Conservation (phyloP, 2,113 vertebrate genomes). For the Okapia johnstoni region DNA sequence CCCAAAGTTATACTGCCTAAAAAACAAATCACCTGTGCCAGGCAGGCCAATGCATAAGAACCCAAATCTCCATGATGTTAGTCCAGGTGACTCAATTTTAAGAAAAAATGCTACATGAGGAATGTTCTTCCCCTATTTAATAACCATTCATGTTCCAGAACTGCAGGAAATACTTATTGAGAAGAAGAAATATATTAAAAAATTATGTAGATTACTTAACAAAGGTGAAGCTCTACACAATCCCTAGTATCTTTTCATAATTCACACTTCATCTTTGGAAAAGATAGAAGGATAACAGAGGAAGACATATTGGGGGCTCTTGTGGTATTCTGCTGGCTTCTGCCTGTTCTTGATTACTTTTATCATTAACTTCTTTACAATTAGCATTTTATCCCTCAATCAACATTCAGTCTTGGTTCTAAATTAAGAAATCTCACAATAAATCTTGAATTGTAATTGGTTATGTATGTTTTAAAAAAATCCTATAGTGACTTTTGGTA, state of each 20-base stretch:
- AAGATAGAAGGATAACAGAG: background rate
- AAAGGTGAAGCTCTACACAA: background rate
- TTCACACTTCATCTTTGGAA: background rate
- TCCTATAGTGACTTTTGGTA: background rate
- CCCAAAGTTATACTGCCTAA: background rate
- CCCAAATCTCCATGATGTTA: background rate
- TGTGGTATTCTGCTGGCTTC: background rate
- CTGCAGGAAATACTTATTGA: background rate
- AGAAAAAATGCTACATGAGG: background rate
- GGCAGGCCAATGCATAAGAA: background rate
- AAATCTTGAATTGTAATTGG: constrained; percentile 25
- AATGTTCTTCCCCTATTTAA: background rate
- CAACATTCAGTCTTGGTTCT: background rate
- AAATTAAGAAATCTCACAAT: background rate
- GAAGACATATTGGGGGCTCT: background rate
- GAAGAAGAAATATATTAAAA: constrained; percentile 14
- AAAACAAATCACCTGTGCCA: background rate
- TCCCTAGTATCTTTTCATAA: background rate
- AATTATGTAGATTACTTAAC: background rate
- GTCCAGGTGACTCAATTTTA: background rate
- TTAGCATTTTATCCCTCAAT: background rate
- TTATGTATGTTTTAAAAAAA: background rate
- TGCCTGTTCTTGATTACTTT: background rate
- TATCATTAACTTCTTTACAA: background rate
- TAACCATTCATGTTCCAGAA: background rate